These are phyloP conservation scores for Heliocidaris tuberculata DNA, from an alignment of 35 echinoderm and acorn worm genomes.

Conservation along the genomic window DNA sequence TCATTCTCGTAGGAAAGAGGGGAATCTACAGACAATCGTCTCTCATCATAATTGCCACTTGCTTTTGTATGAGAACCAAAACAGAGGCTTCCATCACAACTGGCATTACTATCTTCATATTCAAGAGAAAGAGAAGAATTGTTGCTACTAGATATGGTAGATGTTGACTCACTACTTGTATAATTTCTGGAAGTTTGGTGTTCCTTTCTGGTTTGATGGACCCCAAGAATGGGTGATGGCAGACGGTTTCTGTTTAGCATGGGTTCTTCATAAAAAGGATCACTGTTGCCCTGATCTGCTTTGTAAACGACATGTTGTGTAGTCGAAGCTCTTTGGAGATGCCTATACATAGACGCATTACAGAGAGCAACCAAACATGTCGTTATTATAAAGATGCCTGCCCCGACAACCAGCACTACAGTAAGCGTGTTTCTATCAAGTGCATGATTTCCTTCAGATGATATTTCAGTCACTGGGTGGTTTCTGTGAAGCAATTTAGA, in stretches of 20 bases:
- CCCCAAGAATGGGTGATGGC: not conserved
- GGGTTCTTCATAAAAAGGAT: not conserved
- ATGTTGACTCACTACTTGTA: not conserved
- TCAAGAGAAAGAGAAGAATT: not conserved
- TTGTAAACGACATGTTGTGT: not conserved
- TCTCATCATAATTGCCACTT: not conserved
- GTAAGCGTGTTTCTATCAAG: not conserved
- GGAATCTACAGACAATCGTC: not conserved
- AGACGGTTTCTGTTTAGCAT: not conserved
- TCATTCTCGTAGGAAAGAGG: not conserved
- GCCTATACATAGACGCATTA: not conserved
- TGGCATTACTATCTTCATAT: not conserved
- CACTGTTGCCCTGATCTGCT: not conserved
- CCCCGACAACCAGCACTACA: not conserved
- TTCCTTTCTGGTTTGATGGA: not conserved
- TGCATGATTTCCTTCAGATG: not conserved
- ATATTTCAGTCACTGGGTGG: not conserved
- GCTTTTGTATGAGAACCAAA: too few relatives aligned
- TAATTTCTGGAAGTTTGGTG: not conserved
- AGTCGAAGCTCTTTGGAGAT: not conserved
- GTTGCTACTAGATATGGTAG: not conserved
- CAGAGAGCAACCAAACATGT: not conserved
- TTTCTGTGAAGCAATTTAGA: not conserved
- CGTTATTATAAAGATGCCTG: not conserved
- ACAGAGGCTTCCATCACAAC: not conserved